Evolutionary conservation across 2,113 vertebrate species (phyloP).

Genomic region (Bambusicola thoracicus): DNA sequence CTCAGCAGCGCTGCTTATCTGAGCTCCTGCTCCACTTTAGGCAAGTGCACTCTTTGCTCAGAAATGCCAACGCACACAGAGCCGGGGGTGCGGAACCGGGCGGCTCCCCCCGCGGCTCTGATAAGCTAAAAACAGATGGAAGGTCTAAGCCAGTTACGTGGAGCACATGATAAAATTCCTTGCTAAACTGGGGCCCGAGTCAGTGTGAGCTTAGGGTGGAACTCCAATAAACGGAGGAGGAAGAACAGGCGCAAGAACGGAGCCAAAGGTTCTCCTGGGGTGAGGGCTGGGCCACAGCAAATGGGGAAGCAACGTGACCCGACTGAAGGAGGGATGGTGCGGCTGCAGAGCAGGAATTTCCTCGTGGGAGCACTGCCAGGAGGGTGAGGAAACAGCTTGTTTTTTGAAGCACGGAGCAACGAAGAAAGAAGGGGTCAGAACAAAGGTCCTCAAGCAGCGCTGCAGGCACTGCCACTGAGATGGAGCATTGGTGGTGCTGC

Average conservation of each 20-base stretch:
- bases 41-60: neutral
- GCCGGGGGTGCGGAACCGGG: rapidly evolving
- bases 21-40: neutral
- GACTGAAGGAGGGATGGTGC: neutral
- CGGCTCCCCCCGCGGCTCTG: neutral
- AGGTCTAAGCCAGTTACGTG: conserved; percentile 3
- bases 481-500: neutral
- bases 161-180: conserved; percentile 49
- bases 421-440: neutral
- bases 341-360: conserved; percentile 44
- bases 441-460: neutral
- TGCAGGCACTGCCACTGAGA: neutral
- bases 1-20: neutral
- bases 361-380: neutral
- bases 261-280: conserved; percentile 30
- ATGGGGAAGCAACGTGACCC: neutral
- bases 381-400: conserved; percentile 26
- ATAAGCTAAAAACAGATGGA: conserved; percentile 39
- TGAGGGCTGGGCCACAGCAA: neutral
- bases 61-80: neutral
- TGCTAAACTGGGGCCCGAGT: conserved; percentile 46
- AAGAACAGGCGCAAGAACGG: neutral
- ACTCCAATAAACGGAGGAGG: conserved; percentile 38
- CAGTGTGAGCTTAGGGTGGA: conserved; percentile 38
- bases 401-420: conserved; percentile 22